Conservation (phyloP, 2,888 invertebrate species). For the Azorinus chamasolen region DNA sequence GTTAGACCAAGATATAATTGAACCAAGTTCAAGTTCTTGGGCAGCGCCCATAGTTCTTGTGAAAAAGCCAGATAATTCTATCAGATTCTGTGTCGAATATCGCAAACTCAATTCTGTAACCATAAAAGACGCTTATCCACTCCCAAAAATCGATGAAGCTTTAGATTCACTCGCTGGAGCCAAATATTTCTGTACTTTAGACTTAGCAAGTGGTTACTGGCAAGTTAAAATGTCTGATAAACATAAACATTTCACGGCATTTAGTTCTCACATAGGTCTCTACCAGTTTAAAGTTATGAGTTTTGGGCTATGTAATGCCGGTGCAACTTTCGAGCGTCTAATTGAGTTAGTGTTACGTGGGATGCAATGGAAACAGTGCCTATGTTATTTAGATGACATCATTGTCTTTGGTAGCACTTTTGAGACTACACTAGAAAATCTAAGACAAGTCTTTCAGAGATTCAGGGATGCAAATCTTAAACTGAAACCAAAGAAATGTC, state of each 20-base stretch:
- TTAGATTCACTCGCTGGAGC: conserved; percentile 40
- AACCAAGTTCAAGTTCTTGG: conserved; percentile 52
- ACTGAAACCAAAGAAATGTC: conserved; percentile 64
- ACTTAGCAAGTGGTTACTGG: conserved; percentile 51
- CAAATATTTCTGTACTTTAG: conserved; percentile 45
- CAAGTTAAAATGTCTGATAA: conserved; percentile 41
- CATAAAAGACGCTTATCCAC: conserved; percentile 45
- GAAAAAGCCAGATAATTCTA: conserved; percentile 31
- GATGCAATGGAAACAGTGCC: conserved; percentile 32
- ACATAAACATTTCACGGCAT: conserved; percentile 33
- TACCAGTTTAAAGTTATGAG: conserved; percentile 52
- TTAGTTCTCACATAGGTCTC: conserved; percentile 32
- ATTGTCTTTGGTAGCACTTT: too few relatives aligned
- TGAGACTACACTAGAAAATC: too few relatives aligned
- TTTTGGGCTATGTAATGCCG: too few relatives aligned
- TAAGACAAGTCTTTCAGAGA: too few relatives aligned
- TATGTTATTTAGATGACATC: too few relatives aligned
- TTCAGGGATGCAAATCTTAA: conserved; percentile 15
- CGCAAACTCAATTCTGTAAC: conserved; percentile 38
- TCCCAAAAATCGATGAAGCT: conserved; percentile 43
- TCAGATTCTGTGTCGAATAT: conserved; percentile 46
- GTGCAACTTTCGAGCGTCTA: too few relatives aligned
- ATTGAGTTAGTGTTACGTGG: conserved; percentile 27
- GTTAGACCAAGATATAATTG: conserved; percentile 37
- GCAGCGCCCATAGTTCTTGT: conserved; percentile 40